These are phyloP conservation scores for Origma solitaria DNA, from an alignment of 2,113 vertebrate genomes.

Conservation along the genomic window DNA sequence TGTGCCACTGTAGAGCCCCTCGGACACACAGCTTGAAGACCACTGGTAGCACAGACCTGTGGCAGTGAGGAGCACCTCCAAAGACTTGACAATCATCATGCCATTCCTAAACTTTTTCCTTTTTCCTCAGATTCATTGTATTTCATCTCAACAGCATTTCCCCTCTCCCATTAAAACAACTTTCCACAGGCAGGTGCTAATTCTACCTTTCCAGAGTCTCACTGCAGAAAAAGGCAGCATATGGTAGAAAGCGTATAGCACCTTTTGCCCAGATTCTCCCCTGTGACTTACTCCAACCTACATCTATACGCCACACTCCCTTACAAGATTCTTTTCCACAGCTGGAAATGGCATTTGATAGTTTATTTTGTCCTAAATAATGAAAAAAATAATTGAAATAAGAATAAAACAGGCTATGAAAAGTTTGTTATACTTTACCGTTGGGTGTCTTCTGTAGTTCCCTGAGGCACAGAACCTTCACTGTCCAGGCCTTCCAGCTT, in stretches of 20 bases:
- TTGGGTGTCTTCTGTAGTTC: constrained; percentile 47
- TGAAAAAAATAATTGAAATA: background rate
- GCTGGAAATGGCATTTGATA: background rate
- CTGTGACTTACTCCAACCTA: background rate
- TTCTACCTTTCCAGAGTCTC: background rate
- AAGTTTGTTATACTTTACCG: constrained; percentile 65
- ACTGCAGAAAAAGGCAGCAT: background rate
- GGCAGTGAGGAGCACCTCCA: background rate
- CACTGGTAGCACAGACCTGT: background rate
- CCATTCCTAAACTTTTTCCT: background rate
- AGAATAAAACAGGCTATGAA: background rate
- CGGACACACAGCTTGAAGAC: fast-evolving
- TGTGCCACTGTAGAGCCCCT: background rate
- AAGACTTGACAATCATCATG: background rate
- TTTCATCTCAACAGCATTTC: background rate
- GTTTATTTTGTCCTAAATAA: background rate
- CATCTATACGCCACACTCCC: background rate
- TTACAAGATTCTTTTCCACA: background rate
- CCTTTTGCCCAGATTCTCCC: background rate
- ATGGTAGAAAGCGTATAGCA: background rate
- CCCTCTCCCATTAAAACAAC: background rate
- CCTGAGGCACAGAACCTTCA: constrained; percentile 58
- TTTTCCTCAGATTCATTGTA: background rate
- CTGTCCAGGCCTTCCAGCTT: constrained; percentile 14
- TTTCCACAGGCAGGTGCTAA: background rate